These are phyloP conservation scores for Tenthredo mesomela DNA, from an alignment of 2,888 invertebrate genomes.

Conservation along the genomic window DNA sequence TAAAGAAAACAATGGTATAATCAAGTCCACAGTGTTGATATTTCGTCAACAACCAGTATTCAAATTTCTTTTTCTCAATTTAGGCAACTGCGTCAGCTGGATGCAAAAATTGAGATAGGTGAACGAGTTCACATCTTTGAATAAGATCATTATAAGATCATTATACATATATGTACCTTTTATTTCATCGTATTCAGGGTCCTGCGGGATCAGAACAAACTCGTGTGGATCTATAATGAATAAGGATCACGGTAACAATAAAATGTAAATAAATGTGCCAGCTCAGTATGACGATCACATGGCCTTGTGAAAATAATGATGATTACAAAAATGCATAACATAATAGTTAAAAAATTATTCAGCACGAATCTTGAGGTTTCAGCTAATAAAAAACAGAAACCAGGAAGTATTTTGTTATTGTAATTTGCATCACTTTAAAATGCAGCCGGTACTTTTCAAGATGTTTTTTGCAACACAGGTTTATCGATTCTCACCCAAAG, in stretches of 20 bases:
- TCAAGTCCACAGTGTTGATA: neutral
- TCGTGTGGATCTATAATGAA: constrained; percentile 81
- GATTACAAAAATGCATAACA: neutral
- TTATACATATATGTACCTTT: constrained; percentile 80
- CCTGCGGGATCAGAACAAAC: constrained; percentile 82
- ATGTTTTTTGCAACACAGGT: neutral
- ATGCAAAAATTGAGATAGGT: neutral
- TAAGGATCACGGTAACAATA: neutral
- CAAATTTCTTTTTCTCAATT: constrained; percentile 6
- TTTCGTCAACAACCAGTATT: neutral
- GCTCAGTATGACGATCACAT: neutral
- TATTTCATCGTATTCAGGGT: constrained; percentile 86
- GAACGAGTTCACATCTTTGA: neutral
- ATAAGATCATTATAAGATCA: neutral
- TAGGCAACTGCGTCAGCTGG: neutral
- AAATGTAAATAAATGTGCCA: neutral
- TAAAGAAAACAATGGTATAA: neutral
- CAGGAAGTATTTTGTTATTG: constrained; percentile 22
- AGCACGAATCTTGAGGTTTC: neutral
- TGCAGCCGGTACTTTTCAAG: neutral
- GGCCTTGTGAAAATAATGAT: neutral
- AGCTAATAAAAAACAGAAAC: neutral
- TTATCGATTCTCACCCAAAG: constrained; percentile 76
- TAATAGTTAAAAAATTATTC: neutral
- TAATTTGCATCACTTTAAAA: neutral